Base-by-base conservation (phyloP, 1,140 invertebrate genomes). In the Aphelenchoides avenae region DNA sequence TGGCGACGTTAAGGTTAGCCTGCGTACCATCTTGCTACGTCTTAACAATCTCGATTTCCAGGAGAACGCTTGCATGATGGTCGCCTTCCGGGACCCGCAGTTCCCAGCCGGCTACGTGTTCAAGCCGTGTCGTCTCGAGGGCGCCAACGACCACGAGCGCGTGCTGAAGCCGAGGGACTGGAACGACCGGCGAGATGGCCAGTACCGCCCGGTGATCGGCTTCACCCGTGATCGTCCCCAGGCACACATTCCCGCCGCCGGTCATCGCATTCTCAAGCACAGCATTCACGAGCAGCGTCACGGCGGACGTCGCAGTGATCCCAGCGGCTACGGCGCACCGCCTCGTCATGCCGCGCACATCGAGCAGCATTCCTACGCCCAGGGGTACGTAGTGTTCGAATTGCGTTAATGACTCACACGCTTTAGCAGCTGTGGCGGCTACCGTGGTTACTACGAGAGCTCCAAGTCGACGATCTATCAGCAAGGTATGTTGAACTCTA, bases 51-150 rank as follows among this genome's bases (percentile, higher is more conserved):
- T 41, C 13, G n/a, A 34, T 39, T 51, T 70, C 31, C 26, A 71
- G 68, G 41, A 43, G 5, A 72, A 72, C 34, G 40, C 33, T 37
- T 71, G 63, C 40, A 55, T 76, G 3, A 43, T 72, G 58, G 27
- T 39, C 15, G 24, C 55, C 22, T 77, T 59, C 46, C 57, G 56
- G 6, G 74, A 75, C 54, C 72, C 73, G 6, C 39, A 48, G 15
- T 75, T 70, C 33, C 55, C 73, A 20, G 18, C 44, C 40, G 43
- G 40, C n/a, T 73, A 57, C 43, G 46, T 73, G 9, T 75, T 71
- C 44, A 57, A 73, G n/a, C 57, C 74, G 1, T 33, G 29, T 7
- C 58, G 68, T n/a, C 50, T 75, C 9, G 42, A 58, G 5, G 64
- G 61, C 22, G 61, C 66, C 20, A 60, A 36, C 18, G 57, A 68